Base-by-base conservation (phyloP, 2,888 invertebrate species). In the Cryptops parisi region DNA sequence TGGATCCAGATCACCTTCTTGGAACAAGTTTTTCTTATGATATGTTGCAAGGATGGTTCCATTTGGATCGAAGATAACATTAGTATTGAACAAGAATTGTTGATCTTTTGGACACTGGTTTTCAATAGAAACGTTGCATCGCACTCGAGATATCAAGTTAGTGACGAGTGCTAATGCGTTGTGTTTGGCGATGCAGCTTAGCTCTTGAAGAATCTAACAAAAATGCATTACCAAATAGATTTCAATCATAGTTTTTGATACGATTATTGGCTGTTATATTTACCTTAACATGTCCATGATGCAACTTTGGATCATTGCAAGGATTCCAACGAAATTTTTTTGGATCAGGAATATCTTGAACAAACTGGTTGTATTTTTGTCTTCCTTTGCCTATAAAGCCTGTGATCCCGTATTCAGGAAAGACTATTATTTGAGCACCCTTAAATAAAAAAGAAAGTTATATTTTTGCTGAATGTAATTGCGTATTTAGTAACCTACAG, bases 331-430 rank as follows among this genome's bases (percentile, higher is more conserved):
- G 3, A n/a, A 17, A 6, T 12, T 21, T 4, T 17, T 26, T 47
- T 47, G 27, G 27, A 27, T 47, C 47, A 22, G 47, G 41, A 41
- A 41, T 21, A 41, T 3, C 21, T 41, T 5, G 3, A 41, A 41
- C 17, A 21, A 19, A 41, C 3, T 17, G 41, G 4, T 19, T 19
- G 4, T 19, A 12, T 15, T 15, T 12, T n/a, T n/a, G 2, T 43
- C n/a, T 12, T 12, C 12, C 23, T 15, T 15, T 22, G 21, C 12
- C 22, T 43, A 12, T 43, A 4, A 15, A 21, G 21, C 2, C 22
- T 43, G 15, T 17, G 2, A 43, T 21, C 19, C 44, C 44, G 23
- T 43, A 43, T 12, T 43, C 44, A 43, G 44, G 44, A 12, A 43
- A 43, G 12, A 43, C 23, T 5, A 43, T 43, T 43, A 43, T 43